Conservation (phyloP, 30 jellyfish, hydroid and myxozoan species). For the Rhopilema esculentum region DNA sequence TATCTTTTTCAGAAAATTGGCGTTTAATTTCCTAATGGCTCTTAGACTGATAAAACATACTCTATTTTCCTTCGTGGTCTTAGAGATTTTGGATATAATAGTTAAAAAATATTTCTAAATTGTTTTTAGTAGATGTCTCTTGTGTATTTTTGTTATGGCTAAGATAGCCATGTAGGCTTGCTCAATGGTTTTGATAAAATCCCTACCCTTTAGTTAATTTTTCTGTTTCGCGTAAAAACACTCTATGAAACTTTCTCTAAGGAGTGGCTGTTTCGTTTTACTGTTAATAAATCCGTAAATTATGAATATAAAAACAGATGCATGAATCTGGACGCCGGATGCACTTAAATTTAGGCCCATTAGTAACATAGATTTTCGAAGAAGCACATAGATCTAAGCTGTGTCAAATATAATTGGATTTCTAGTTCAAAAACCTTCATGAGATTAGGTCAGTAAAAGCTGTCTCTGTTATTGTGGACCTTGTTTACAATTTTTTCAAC, state of each 20-base stretch:
- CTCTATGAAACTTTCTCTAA: neutral
- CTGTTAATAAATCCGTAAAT: neutral
- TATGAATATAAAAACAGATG: neutral
- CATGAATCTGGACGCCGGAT: neutral
- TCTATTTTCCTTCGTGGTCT: too few species aligned
- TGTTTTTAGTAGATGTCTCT: too few species aligned
- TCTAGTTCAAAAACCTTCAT: neutral
- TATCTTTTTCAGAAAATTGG: too few species aligned
- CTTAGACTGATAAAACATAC: too few species aligned
- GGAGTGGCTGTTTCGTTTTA: neutral
- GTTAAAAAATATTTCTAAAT: too few species aligned
- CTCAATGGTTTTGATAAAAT: too few species aligned
- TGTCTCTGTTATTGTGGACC: neutral
- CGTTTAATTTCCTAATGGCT: too few species aligned
- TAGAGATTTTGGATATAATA: too few species aligned
- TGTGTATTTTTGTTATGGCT: too few species aligned
- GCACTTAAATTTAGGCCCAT: neutral
- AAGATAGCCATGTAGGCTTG: too few species aligned
- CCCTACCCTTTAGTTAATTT: too few species aligned
- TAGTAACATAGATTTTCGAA: neutral
- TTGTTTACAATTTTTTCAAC: neutral
- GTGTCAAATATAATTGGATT: neutral
- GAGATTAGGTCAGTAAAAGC: conserved; percentile 2
- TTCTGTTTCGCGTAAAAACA: too few species aligned
- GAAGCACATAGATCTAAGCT: neutral